phyloP scores from a whole-genome alignment of 2,113 vertebrate species.

The Clupea harengus region DNA sequence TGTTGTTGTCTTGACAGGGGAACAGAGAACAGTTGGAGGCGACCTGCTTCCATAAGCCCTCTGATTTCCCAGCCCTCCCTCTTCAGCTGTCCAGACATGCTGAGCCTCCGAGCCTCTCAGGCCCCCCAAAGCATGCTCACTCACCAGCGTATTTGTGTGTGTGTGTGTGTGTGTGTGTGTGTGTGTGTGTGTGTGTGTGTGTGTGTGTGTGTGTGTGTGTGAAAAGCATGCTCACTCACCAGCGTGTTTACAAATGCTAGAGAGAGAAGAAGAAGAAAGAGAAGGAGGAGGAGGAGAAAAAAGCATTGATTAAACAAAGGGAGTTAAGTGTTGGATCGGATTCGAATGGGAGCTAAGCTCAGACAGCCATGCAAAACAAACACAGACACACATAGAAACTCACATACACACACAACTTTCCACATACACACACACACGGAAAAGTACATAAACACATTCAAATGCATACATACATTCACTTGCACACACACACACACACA shows the following conservation, averaged over 20 bases:
- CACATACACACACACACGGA: not conserved
- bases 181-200: too few relatives aligned
- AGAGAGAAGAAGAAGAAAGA: not conserved
- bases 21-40: conserved; percentile 11
- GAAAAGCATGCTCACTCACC: not conserved
- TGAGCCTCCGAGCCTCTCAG: not conserved
- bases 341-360: too few relatives aligned
- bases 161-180: too few relatives aligned
- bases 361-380: too few relatives aligned
- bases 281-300: not conserved
- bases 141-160: too few relatives aligned
- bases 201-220: too few relatives aligned
- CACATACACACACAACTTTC: not conserved
- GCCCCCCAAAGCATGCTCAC: not conserved
- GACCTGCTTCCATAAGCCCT: not conserved
- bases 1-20: not conserved
- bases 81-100: not conserved
- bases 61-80: not conserved
- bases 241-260: not conserved
- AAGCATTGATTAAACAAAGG: not conserved
- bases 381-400: not conserved
- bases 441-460: not conserved
- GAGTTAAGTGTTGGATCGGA: too few relatives aligned
- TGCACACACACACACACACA: not conserved
- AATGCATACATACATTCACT: not conserved